A percentile compares a stretch with the other conserved stretches of the same genome.
Conservation (phyloP, 2,113 vertebrate species). For the pig (Sus scrofa) region T2T-Sscrofa CM000816.6:93910001-93910500, state of each 20-base stretch:
- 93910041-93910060: neutral
- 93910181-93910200: neutral
- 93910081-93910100: neutral
- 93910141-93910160: too few species aligned
- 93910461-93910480: too few species aligned
- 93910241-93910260: neutral
- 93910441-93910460: neutral
- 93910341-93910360: neutral
- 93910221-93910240: neutral
- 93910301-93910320: slow-evolving; percentile 30
- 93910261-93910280: neutral
- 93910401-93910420: neutral
- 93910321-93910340: slow-evolving; percentile 48
- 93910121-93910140: too few species aligned
- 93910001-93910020: neutral
- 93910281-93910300: neutral
- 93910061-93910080: neutral
- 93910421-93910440: neutral
- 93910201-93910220: neutral
- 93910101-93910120: neutral
- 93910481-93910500: too few species aligned
- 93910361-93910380: neutral
- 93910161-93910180: neutral
- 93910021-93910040: neutral
- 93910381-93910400: neutral